Evolutionary conservation across 2,797 vertebrate species (phyloP).

Genomic region (Protosalanx chinensis): DNA sequence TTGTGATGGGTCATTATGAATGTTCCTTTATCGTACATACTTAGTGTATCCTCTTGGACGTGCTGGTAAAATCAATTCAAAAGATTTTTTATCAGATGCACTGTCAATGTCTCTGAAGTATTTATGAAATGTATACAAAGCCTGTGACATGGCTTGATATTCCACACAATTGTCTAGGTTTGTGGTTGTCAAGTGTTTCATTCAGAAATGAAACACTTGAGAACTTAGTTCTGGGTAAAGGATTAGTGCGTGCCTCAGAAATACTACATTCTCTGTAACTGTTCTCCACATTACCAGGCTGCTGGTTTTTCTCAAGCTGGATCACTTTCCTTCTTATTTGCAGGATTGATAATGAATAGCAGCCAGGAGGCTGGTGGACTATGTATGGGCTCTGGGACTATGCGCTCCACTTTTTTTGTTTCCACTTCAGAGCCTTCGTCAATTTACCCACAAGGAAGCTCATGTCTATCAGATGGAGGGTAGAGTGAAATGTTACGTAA

Average conservation of each 20-base stretch:
- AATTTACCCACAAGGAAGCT: slow-evolving; percentile 68
- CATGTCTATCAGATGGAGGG: slow-evolving; percentile 65
- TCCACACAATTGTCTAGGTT: neutral
- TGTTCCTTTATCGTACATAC: no score
- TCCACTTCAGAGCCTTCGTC: slow-evolving; percentile 50
- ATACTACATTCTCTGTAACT: neutral
- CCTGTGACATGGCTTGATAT: no score
- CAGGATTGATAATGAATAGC: neutral
- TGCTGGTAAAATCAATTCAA: no score
- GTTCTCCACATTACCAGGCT: neutral
- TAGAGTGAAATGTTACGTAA: slow-evolving; percentile 69
- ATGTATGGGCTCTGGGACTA: no score
- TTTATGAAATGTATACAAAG: no score
- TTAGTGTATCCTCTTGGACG: no score
- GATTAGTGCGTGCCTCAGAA: neutral
- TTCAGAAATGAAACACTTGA: neutral
- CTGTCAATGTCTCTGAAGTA: no score
- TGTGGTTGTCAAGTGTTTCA: neutral
- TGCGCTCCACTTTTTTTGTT: slow-evolving; percentile 39
- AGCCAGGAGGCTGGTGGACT: neutral
- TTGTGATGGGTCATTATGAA: no score
- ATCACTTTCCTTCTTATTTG: neutral
- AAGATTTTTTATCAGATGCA: no score
- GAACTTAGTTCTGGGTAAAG: neutral
- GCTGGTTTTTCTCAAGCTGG: neutral